Evolutionary conservation across 1,140 invertebrate genomes (phyloP).

Genomic region (Glomeris maerens): DNA sequence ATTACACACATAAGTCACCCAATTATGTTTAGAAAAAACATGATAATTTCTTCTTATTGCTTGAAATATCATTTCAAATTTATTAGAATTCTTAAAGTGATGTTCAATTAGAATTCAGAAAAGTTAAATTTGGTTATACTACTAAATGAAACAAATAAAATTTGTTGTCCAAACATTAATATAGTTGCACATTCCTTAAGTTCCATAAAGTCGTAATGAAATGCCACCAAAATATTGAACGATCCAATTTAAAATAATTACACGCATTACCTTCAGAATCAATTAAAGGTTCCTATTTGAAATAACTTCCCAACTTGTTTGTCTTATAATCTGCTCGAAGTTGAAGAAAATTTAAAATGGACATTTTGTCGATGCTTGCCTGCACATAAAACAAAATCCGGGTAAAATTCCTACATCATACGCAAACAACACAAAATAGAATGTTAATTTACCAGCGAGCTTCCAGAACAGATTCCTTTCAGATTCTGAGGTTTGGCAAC

Average conservation of each 20-base stretch:
- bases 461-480: slow-evolving; percentile 83
- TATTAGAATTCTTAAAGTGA: no score
- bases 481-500: slow-evolving; percentile 93
- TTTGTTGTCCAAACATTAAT: no score
- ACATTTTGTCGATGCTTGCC: slow-evolving; percentile 70
- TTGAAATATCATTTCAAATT: neutral
- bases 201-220: no score
- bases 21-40: neutral
- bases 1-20: neutral
- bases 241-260: no score
- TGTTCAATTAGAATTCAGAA: no score
- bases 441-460: slow-evolving; percentile 65
- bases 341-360: slow-evolving; percentile 83
- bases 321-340: slow-evolving; percentile 81
- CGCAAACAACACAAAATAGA: neutral
- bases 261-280: no score
- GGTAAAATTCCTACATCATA: slow-evolving; percentile 7
- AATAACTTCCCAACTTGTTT: slow-evolving; percentile 47
- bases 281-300: slow-evolving; percentile 1
- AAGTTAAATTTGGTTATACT: no score
- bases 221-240: no score
- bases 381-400: slow-evolving; percentile 36
- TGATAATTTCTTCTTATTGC: neutral
- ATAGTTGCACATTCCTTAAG: no score
- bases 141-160: no score